Conservation (phyloP, 2,888 invertebrate species). For the Psylliodes chrysocephalus region DNA sequence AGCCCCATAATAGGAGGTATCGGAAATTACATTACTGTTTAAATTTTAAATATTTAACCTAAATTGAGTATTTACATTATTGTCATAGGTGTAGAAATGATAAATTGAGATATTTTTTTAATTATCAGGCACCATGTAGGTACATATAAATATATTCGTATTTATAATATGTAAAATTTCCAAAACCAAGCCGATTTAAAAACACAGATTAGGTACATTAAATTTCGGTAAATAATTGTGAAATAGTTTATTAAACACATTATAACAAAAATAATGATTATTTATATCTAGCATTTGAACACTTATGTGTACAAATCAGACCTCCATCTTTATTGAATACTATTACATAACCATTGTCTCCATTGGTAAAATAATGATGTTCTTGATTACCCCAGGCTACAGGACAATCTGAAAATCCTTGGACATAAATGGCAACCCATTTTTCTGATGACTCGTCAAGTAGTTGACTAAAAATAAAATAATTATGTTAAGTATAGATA, state of each 20-base stretch:
- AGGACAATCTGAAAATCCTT: conserved; percentile 69
- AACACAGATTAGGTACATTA: no score
- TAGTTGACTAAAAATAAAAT: conserved; percentile 12
- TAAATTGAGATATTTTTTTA: no score
- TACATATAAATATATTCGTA: no score
- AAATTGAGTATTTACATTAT: no score
- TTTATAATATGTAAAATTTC: no score
- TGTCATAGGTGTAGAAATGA: no score
- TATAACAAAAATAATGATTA: conserved; percentile 2
- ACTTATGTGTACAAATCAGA: conserved; percentile 58
- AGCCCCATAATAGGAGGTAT: no score
- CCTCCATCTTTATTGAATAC: conserved; percentile 59
- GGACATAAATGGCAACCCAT: conserved; percentile 68
- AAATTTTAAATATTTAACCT: no score
- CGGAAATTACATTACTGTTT: no score
- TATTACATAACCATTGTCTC: conserved; percentile 66
- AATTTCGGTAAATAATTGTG: background rate
- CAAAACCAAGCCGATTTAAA: no score
- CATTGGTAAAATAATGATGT: conserved; percentile 65
- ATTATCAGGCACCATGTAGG: no score
- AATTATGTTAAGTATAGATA: no score
- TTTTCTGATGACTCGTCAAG: conserved; percentile 29
- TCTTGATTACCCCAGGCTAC: conserved; percentile 65
- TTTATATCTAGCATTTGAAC: conserved; percentile 58
- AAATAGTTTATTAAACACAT: conserved; percentile 1